Conservation (phyloP, 1,140 invertebrate species). For the Bombyx mandarina region DNA sequence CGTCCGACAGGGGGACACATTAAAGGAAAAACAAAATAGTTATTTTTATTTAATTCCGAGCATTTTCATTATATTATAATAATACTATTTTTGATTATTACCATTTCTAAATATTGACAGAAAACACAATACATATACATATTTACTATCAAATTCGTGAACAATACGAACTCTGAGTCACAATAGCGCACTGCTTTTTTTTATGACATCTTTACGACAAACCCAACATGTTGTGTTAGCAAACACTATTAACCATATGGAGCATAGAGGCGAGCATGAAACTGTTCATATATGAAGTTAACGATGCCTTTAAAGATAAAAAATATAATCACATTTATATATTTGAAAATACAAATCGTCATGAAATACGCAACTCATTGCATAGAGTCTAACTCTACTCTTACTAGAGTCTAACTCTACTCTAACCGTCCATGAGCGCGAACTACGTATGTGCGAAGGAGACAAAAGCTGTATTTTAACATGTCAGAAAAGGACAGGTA, state of each 20-base stretch:
- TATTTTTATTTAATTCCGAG: too few relatives aligned
- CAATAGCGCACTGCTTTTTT: conserved; percentile 6
- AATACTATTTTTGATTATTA: too few relatives aligned
- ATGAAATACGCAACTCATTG: too few relatives aligned
- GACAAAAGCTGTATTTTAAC: conserved; percentile 3
- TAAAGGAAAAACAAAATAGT: too few relatives aligned
- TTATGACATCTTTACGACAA: conserved; percentile 9
- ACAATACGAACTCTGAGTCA: conserved; percentile 13
- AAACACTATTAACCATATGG: conserved; percentile 12
- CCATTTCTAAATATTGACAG: too few relatives aligned
- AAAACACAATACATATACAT: too few relatives aligned
- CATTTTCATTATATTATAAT: too few relatives aligned
- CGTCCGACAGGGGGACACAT: too few relatives aligned
- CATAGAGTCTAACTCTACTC: too few relatives aligned
- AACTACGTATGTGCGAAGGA: background rate
- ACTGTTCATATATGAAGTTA: too few relatives aligned
- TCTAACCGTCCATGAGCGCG: background rate
- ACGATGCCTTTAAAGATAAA: too few relatives aligned
- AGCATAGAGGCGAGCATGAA: background rate
- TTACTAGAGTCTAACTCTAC: too few relatives aligned
- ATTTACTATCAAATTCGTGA: background rate
- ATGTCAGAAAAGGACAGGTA: conserved; percentile 11
- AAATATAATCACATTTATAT: background rate
- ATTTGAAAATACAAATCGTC: background rate
- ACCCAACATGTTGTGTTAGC: conserved; percentile 14